Base-by-base conservation (phyloP, 2,113 vertebrate species). In the Oenanthe melanoleuca region DNA sequence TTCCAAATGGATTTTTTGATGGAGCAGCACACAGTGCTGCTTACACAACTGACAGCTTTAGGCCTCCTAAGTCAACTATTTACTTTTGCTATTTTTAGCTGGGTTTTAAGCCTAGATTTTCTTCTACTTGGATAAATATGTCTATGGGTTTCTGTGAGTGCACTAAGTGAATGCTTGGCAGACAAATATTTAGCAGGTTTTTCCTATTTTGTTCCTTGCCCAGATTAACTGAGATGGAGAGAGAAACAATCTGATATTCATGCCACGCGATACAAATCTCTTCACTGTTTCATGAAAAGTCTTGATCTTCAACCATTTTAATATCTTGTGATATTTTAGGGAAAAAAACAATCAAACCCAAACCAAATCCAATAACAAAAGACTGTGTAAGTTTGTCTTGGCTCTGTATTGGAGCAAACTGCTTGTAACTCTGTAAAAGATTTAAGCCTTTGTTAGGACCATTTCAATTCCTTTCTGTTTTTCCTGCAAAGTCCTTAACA, bases 401-500 rank as follows among this genome's bases (percentile, higher is more conserved):
- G 44, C 55, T 67, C 63, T 52, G 60, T 7, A 37, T 31, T 34
- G 20, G 50, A 78, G 11, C 29, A 50, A 83, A 74, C 47, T 45
- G n/a, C 40, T 88, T 69, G 15, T 60, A 77, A 85, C 19, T 42
- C 55, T 29, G n/a, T 20, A 12, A 56, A 93, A 86, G 45, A 59
- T 55, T 93, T 60, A 86, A 52, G 56, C 34, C 52, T 86, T 86
- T 44, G 22, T 49, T 73, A 34, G 77, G 60, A 59, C 22, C 78
- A 42, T 65, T 80, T 79, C 53, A 89, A 66, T 91, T 89, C 55
- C 23, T 65, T 64, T 84, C 69, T 92, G 67, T 67, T 94, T 94
- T 59, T 34, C 65, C 49, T 59, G 15, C 57, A 57, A 80, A 84
- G 67, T 56, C 69, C 31, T 50, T 13, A 64, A 53, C 11, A 15